phyloP scores from a whole-genome alignment of 2,888 invertebrate genomes.

The Andricus quercusramuli region DNA sequence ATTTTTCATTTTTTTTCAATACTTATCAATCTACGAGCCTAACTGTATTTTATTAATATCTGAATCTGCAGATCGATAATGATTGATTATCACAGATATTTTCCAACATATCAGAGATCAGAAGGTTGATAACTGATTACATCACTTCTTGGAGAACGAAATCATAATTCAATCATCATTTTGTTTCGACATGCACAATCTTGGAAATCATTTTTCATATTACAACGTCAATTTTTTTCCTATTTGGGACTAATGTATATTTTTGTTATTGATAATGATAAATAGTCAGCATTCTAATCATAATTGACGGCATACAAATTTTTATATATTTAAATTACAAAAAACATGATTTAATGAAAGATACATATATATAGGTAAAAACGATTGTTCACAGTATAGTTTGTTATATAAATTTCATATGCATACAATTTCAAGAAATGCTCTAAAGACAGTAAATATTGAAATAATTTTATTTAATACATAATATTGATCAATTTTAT shows the following conservation, averaged over 20 bases:
- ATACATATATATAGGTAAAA: too few species aligned
- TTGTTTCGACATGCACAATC: slow-evolving; percentile 21
- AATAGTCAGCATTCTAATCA: too few species aligned
- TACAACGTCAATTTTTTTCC: not conserved
- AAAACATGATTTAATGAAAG: too few species aligned
- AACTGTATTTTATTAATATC: not conserved
- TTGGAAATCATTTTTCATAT: slow-evolving; percentile 1
- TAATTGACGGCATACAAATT: too few species aligned
- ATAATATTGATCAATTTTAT: too few species aligned
- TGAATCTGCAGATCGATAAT: slow-evolving; percentile 29
- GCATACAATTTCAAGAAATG: too few species aligned
- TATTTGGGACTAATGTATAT: not conserved
- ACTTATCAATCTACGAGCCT: not conserved
- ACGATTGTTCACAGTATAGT: too few species aligned
- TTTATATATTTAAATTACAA: too few species aligned
- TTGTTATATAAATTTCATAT: too few species aligned
- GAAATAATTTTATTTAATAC: too few species aligned
- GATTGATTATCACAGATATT: slow-evolving; percentile 27
- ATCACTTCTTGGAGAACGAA: slow-evolving; percentile 29
- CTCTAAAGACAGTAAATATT: too few species aligned
- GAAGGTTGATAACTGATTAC: slow-evolving; percentile 35
- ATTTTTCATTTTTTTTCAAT: not conserved
- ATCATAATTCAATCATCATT: slow-evolving; percentile 30
- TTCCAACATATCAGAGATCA: slow-evolving; percentile 3
- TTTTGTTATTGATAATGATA: not conserved